Evolutionary conservation across 2,113 vertebrate genomes (phyloP), one percentile per base, ranked within the genome.

Genomic region (Gobiocypris rarus): DNA sequence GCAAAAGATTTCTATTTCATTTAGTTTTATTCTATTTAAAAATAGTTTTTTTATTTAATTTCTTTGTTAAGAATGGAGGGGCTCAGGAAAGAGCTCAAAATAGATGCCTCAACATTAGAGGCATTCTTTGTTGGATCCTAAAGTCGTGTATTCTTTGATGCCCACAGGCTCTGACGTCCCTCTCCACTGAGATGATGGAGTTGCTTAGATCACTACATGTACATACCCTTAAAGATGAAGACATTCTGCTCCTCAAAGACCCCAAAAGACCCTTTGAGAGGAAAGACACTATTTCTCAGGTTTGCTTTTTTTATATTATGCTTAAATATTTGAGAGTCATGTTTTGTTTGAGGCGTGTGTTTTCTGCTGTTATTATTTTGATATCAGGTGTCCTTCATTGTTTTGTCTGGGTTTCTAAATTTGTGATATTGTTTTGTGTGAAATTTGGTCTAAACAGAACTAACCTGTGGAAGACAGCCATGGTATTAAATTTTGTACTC

Each of bases 221-320:
- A 79, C 93, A 93, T 83, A 95, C 92, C 87, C 91, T 98, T 19
- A 97, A 95, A 91, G 96, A 97, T 87, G 96, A 98, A 6, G 97
- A 99, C 91, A 94, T 98, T 82, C 90, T 98, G 89, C 93, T 98
- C 90, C 94, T 98, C 81, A 97, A 95, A 93, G 95, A 97, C 89
- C 79, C 93, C 54, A 95, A 94, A 87, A 94, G 94, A 87, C 91
- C 89, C 19, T 43, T 92, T 9, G 91, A 91, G 81, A 92, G 89
- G 86, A 94, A 90, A 82, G 93, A 82, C 73, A 13, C 80, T 2
- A 15, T 89, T 86, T 73, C 88, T 61, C 94, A 93, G 92, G 94
- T 95, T 85, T 14, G 79, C 43, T 28, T 56, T 54, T 3, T 9
- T 1, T 11, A 26, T 24, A 56, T 63, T 45, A 17, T 54, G 14